Base-by-base conservation (phyloP, 1,140 invertebrate genomes). In the Ganaspis sp. region DNA sequence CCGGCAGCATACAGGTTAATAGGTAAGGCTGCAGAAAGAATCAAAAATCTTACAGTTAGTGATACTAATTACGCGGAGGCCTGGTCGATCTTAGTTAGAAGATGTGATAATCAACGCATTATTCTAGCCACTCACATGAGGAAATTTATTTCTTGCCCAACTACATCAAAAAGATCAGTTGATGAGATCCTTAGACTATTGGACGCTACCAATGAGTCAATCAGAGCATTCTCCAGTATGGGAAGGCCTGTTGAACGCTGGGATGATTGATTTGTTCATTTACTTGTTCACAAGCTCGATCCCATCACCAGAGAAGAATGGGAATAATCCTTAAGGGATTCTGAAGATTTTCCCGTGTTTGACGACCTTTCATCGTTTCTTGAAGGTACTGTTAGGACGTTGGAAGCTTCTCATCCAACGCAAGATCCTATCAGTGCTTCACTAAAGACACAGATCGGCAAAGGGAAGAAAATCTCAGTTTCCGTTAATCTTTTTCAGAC, bases 261-360 rank as follows among this genome's bases (percentile, higher is more conserved):
- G 72, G 26, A 73, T 73, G 72, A 73, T 5, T 34, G 26, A 49
- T 54, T 73, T 9, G 72, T 73, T 17, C 40, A 53, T 34, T 11
- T 78, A 0, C n/a, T 45, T 0, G n/a, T 72, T 1, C 49, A 70
- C 19, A 78, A 78, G 15, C 70, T 74, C 4, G n/a, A 29, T 34
- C 12, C 19, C 6, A 19, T 15, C 3, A 74, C 72, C 8, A 26
- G 34, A 17, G 37, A 58, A 1, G 72, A 78, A 5, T 78, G 72
- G 72, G 58, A 74, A 23, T 34, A 34, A 34, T 17, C n/a, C 15
- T 34, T 58, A 0, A 69, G 12, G 1, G 21, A 12, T 29, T 74
- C 76, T 1, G 69, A 19, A 0, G 19, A 11, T n/a, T 29, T 38
- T 58, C 72, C 69, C 9, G 1, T 1, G 1, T 45, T 45, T 23